Percentiles rank a stretch among this genome's conserved stretches.
Evolutionary conservation across 2,797 vertebrate genomes (phyloP).

Genomic region (Gallinago nigripennis): DNA sequence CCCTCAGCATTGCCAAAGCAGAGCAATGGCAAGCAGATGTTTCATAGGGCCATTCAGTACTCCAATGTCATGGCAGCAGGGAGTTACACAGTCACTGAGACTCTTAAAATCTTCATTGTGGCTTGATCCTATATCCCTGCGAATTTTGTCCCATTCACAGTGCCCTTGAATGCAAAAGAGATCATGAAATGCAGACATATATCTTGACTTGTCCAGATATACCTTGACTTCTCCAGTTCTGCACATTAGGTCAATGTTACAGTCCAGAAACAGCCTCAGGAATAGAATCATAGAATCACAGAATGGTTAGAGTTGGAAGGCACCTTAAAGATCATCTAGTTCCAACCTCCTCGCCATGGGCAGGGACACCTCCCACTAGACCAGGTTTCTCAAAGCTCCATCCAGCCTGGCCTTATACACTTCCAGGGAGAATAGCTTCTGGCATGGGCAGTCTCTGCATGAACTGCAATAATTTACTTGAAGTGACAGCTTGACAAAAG

Average conservation of each 20-base stretch:
- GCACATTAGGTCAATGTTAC: neutral
- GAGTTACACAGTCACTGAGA: neutral
- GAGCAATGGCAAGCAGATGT: slow-evolving; percentile 24
- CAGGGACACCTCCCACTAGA: no score
- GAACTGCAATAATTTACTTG: neutral
- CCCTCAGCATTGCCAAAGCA: neutral
- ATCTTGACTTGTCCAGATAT: neutral
- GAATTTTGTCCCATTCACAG: neutral
- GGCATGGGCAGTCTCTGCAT: neutral
- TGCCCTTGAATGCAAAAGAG: neutral
- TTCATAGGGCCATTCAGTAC: neutral
- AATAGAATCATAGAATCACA: neutral
- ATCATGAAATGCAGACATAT: neutral
- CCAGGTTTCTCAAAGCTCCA: no score
- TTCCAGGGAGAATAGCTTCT: neutral
- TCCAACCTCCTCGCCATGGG: no score
- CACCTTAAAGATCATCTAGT: no score
- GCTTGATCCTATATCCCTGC: accelerated
- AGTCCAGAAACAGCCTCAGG: neutral
- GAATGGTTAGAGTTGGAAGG: no score
- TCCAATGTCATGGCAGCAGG: neutral
- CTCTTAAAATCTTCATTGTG: neutral
- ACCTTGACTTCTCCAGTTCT: neutral
- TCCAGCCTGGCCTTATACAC: no score
- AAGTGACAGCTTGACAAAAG: neutral